These are phyloP conservation scores for Phasianus colchicus DNA, from an alignment of 2,113 vertebrate species.

Conservation along the genomic window DNA sequence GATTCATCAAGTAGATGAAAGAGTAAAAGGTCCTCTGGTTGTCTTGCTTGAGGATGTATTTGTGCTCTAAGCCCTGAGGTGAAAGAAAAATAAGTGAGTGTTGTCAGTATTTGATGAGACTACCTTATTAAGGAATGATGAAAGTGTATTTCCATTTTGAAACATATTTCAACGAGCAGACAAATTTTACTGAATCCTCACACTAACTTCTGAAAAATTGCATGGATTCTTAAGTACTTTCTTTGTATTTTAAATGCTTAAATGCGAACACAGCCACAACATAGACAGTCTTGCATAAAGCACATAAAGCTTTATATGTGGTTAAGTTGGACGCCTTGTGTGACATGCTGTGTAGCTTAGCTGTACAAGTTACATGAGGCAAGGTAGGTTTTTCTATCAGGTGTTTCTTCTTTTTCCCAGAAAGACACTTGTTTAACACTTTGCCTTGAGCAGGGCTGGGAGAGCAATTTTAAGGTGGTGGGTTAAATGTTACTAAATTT, in stretches of 20 bases:
- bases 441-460: not conserved
- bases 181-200: not conserved
- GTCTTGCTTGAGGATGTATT: not conserved
- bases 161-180: accelerated
- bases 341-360: not conserved
- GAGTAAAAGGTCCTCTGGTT: not conserved
- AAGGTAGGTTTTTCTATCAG: not conserved
- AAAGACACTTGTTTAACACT: not conserved
- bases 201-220: not conserved
- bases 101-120: not conserved
- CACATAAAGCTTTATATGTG: not conserved
- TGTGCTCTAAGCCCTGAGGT: not conserved
- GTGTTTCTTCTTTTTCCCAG: not conserved
- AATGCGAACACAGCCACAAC: not conserved
- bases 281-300: not conserved
- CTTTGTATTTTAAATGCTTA: not conserved
- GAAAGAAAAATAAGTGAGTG: not conserved
- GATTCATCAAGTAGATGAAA: not conserved
- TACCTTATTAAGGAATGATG: not conserved
- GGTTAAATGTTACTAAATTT: not conserved
- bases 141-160: not conserved
- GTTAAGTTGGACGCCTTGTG: not conserved
- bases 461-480: not conserved
- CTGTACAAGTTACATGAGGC: not conserved
- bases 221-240: accelerated